Evolutionary conservation across 2,888 invertebrate species (phyloP).

Genomic region (Smittia aterrima): DNA sequence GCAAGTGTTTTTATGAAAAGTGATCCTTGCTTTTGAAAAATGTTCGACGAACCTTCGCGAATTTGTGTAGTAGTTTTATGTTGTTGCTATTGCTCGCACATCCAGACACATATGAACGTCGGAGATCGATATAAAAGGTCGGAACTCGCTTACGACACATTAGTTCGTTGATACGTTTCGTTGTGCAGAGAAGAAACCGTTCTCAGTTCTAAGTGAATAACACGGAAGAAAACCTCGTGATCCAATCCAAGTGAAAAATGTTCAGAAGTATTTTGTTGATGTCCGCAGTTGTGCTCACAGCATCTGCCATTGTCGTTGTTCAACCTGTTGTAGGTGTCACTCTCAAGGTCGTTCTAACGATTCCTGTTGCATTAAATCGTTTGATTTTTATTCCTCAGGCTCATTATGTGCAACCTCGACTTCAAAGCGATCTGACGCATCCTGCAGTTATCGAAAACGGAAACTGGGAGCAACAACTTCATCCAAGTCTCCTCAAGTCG

Average conservation of each 20-base stretch:
- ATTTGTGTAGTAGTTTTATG: conserved; percentile 15
- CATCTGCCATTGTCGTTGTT: not conserved
- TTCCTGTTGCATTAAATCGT: not conserved
- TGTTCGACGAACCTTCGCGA: conserved; percentile 14
- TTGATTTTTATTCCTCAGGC: not conserved
- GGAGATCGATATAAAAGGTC: conserved; percentile 32
- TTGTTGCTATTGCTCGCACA: not conserved
- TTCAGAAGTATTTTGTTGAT: not conserved
- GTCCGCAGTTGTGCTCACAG: not conserved
- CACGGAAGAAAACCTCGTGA: not conserved
- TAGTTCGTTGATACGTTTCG: conserved; percentile 11
- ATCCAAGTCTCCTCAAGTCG: conserved; percentile 60
- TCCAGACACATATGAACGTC: not conserved
- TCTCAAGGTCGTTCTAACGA: not conserved
- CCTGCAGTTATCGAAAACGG: conserved; percentile 72
- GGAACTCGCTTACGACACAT: not conserved
- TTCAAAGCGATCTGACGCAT: conserved; percentile 55
- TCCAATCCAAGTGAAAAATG: conserved; percentile 1
- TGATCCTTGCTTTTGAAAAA: not conserved
- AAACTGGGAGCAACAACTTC: conserved; percentile 69
- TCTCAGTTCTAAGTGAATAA: not conserved
- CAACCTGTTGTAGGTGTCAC: not conserved
- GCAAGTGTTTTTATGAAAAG: not conserved
- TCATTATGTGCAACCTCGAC: not conserved
- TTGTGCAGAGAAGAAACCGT: not conserved